Evolutionary conservation across 1,140 invertebrate species (phyloP), one percentile per base, ranked within the genome.

Genomic region (Drosophila lowei): DNA sequence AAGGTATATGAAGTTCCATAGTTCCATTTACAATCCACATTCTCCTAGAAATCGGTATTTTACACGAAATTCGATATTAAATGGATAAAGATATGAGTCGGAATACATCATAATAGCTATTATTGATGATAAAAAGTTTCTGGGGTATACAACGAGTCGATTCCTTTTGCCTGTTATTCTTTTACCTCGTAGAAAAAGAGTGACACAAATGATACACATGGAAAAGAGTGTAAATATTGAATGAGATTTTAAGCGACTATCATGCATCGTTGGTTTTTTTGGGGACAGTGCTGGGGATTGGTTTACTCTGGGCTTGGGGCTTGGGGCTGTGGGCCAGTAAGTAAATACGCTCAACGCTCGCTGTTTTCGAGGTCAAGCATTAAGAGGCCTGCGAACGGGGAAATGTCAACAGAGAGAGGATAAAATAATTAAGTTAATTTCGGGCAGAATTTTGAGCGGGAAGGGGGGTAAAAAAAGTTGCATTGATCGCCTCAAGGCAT

Each of bases 201-300:
- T 43, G 58, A 59, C 57, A 72, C 43, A 76, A 80, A 60, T 80
- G 72, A 81, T 72, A 72, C 72, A 72, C 59, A 81, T 72, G 72
- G 63, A 71, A 81, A 77, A 67, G 64, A 81, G 68, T 72, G 78
- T 80, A 81, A 81, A 81, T 81, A 81, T 81, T 81, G 78, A 77
- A 81, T 81, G 78, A 81, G 78, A 81, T 81, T 81, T 81, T 81
- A 81, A 81, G 63, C 78, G 78, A 81, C 73, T 81, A 81, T 81
- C 78, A 81, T 81, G 78, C 67, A 77, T 68, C 78, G 72, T 55
- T 60, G 72, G 67, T 44, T 63, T 60, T 58, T 41, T 52, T 61
- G 55, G 21, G 56, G 23, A n/a, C 13, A 16, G 23, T 18, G n/a
- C 9, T 47, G 61, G 1, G 21, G 3, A 41, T 23, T 74, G 52